Evolutionary conservation across 2,888 invertebrate genomes (phyloP), one percentile per base, ranked within the genome.

Genomic region (Omphaloscelis lunosa): DNA sequence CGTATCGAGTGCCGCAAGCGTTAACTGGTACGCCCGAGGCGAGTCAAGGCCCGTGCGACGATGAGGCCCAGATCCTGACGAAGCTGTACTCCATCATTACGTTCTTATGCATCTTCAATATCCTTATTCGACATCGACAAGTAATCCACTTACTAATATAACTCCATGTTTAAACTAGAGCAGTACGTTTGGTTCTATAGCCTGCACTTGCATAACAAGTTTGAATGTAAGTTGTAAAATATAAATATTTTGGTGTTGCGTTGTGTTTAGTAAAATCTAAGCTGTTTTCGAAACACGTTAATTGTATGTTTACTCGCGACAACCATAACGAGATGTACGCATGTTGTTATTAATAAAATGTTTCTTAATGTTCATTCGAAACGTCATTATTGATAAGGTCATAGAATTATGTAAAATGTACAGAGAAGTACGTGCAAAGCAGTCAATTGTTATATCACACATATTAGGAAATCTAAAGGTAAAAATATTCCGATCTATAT

Each of bases 1-100:
- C 94, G 94, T 95, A 96, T 95, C 94, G 95, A 96, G 94, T 95
- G 95, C 95, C 93, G 95, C 95, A 95, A 96, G 95, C 95, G 94
- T 95, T 92, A 95, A 95, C 95, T 95, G 94, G 95, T 95, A 94
- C 94, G 94, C 93, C 90, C 86, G 93, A 93, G 93, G 92, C 95
- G 89, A 96, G 94, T 95, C 96, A 96, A 96, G 96, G 95, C 93
- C 93, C 90, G 89, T 80, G 85, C 88, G 85, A 89, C 91, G 92
- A 88, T 90, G 93, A 92, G 92, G 93, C 91, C 92, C 90, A 90
- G 90, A 91, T 92, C 92, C 92, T 92, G 93, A 80, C 87, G 83
- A 82, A 74, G 85, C 76, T 82, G 84, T 77, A 80, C 83, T 84
- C 77, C 75, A 83, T 75, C 71, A 82, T 73, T 84, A 75, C 58